These are phyloP conservation scores for Oryzias dopingdopingensis DNA, from an alignment of 2,797 vertebrate species.

Conservation along the genomic window DNA sequence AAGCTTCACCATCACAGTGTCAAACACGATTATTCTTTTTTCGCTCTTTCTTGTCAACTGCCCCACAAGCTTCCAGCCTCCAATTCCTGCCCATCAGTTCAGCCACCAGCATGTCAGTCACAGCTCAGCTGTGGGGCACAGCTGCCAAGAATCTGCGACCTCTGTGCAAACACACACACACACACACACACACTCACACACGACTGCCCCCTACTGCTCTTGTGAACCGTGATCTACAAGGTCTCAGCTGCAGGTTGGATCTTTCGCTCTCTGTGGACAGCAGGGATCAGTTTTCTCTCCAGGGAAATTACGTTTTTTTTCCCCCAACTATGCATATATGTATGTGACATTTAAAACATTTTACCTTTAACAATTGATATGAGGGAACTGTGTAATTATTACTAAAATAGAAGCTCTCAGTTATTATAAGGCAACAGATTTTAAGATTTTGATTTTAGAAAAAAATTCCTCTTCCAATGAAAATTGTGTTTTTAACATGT, in stretches of 20 bases:
- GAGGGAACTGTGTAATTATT: too few species aligned
- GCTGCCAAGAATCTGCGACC: slow-evolving; percentile 52
- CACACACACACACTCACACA: slow-evolving; percentile 20
- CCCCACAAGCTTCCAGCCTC: slow-evolving; percentile 45
- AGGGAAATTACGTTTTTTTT: slow-evolving; percentile 23
- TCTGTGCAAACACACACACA: slow-evolving; percentile 17
- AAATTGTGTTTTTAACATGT: too few species aligned
- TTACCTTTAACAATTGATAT: too few species aligned
- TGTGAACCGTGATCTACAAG: slow-evolving; percentile 60
- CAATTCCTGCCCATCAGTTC: slow-evolving; percentile 39
- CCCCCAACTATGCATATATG: neutral
- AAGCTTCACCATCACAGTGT: too few species aligned
- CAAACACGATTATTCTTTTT: neutral
- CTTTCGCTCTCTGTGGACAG: slow-evolving; percentile 49
- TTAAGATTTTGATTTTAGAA: too few species aligned
- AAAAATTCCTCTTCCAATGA: too few species aligned
- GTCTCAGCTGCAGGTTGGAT: slow-evolving; percentile 67
- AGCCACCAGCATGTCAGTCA: slow-evolving; percentile 55
- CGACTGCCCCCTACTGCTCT: slow-evolving; percentile 47
- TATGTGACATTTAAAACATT: too few species aligned
- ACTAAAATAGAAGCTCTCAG: too few species aligned
- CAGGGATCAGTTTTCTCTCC: slow-evolving; percentile 53
- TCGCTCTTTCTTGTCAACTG: slow-evolving; percentile 23
- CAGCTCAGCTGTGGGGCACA: slow-evolving; percentile 51
- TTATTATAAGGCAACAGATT: too few species aligned